Evolutionary conservation across 2,113 vertebrate genomes (phyloP), one percentile per base, ranked within the genome.

Genomic region (Caloenas nicobarica): DNA sequence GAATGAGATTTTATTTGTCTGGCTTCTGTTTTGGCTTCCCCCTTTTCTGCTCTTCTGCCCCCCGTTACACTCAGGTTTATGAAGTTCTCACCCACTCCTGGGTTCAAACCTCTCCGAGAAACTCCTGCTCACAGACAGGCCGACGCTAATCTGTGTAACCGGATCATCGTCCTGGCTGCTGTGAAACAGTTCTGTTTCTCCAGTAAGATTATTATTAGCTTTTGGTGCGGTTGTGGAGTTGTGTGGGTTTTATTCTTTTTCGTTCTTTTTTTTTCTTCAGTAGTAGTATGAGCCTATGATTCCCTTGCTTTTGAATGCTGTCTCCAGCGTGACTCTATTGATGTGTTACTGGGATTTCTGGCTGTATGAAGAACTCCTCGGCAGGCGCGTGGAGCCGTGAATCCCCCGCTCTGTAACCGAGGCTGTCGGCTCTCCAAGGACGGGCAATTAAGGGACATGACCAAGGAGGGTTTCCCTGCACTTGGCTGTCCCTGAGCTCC

Each of bases 101-200:
- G 2, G 58, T 58, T 48, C 84, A 51, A 88, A 73, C 65, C 94
- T 81, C 11, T 6, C 3, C 0, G 66, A 78, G 93, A 58, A 95
- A 78, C 56, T 90, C 64, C 4, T 72, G 89, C 96, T 78, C 0
- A 16, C 86, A 89, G 81, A 57, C 81, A 74, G 81, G 70, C 54
- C 40, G 12, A 46, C 70, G 81, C 95, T 96, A 95, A 96, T 95
- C 91, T 42, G 81, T 81, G 93, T 95, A 96, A 97, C 90, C 96
- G 94, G 95, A 91, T 94, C 96, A 82, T 77, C 81, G 40, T 61
- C 7, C 19, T 58, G 93, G 79, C 62, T 88, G 88, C 84, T 95
- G 87, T 3, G 6, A 66, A 94, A 58, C 76, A 12, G 28, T 93
- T 90, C 90, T 91, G 72, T 89, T 93, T 86, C 93, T 74, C 81